Evolutionary conservation across 2,113 vertebrate species (phyloP), one percentile per base, ranked within the genome.

Genomic region (Eolophus roseicapilla): DNA sequence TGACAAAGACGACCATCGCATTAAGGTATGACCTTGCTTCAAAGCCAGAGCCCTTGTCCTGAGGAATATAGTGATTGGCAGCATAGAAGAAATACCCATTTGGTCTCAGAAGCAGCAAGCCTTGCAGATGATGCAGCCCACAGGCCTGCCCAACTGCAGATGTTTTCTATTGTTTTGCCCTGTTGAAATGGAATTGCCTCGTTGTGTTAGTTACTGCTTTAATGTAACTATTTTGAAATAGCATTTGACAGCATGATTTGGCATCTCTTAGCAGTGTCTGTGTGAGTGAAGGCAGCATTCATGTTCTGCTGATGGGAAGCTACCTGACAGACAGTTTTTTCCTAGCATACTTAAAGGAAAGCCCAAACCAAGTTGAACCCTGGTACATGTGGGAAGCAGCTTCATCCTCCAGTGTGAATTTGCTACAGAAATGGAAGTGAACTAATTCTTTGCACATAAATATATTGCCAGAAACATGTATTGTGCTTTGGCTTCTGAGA

Each of bases 1-100:
- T 9, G 98, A 98, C 53, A 97, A 76, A 52, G 98, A 99, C 10
- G 98, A 98, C 94, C 94, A 98, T 95, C 97, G 98, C 17, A 75
- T 99, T 64, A 98, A 99, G 98, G 98, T 98, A 94, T 43, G 86
- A 63, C 37, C 80, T 92, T 79, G 69, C 63, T 91, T 17, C 17
- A 16, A 17, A 19, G 65, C 15, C 75, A 76, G 57, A 76, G 64
- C 59, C 73, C 25, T 71, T 25, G n/a, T 80, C 73, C 65, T 69
- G 35, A 20, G 82, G 67, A 33, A 1, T 5, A 3, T 1, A 2
- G 13, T 28, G 35, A 12, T 33, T 62, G 83, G 37, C 79, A 81
- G 37, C 0, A 0, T 25, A 52, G 55, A 50, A 82, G 14, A 49
- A 55, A 4, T 4, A 35, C 2, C 24, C 4, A 1, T 31, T 65